Evolutionary conservation across 2,888 invertebrate genomes (phyloP).

Genomic region (Ornithoptera priamus): DNA sequence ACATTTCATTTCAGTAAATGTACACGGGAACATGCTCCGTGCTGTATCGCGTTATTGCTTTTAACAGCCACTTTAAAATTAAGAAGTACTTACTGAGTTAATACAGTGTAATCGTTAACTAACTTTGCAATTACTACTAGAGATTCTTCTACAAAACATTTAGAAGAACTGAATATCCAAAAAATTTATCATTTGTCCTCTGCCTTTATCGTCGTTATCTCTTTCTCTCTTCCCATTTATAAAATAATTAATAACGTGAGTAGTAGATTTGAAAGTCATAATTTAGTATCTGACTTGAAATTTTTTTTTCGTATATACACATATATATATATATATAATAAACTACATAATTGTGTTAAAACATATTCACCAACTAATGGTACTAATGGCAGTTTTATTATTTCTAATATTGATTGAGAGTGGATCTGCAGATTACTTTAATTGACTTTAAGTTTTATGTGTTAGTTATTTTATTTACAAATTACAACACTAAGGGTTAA

Average conservation of each 20-base stretch:
- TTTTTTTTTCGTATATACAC: too few species aligned
- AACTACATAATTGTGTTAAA: too few species aligned
- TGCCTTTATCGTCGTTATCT: background rate
- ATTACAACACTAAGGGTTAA: too few species aligned
- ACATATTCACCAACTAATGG: too few species aligned
- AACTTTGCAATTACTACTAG: background rate
- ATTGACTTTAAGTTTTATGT: too few species aligned
- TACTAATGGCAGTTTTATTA: too few species aligned
- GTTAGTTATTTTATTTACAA: too few species aligned
- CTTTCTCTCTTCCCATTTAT: background rate
- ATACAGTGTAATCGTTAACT: background rate
- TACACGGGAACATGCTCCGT: slow-evolving; percentile 16
- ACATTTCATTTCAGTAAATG: slow-evolving; percentile 42
- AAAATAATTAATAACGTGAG: background rate
- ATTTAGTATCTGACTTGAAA: too few species aligned
- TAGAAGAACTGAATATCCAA: background rate
- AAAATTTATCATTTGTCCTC: background rate
- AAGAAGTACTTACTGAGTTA: slow-evolving; percentile 1
- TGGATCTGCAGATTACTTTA: too few species aligned
- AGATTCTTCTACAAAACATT: background rate
- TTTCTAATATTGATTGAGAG: too few species aligned
- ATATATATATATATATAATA: too few species aligned
- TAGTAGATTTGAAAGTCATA: too few species aligned
- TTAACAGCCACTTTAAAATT: slow-evolving; percentile 18
- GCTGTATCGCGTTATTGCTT: slow-evolving; percentile 18